phyloP scores from a whole-genome alignment of 2,113 vertebrate genomes.

The Hippoglossus stenolepis region DNA sequence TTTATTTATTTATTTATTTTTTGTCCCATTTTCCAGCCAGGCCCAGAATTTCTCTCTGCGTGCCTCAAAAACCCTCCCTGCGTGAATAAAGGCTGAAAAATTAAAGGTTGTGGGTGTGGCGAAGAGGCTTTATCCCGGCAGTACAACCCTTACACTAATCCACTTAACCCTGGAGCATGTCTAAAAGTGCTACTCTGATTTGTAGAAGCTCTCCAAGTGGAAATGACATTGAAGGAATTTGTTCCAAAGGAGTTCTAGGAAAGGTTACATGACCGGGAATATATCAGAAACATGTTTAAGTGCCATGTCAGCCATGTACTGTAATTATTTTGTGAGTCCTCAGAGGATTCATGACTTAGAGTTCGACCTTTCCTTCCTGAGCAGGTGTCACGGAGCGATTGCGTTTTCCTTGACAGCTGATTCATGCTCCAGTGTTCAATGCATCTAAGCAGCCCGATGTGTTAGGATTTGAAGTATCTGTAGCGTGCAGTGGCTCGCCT shows the following conservation, averaged over 20 bases:
- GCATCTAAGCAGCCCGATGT: conserved; percentile 17
- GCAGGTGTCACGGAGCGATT: conserved; percentile 41
- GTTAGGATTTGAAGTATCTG: not conserved
- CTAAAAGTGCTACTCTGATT: conserved; percentile 10
- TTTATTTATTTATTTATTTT: not conserved
- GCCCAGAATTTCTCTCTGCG: conserved; percentile 11
- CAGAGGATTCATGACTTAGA: conserved; percentile 8
- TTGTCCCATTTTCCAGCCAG: conserved; percentile 6
- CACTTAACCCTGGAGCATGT: conserved; percentile 35
- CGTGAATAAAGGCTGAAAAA: conserved; percentile 49
- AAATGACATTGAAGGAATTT: conserved; percentile 12
- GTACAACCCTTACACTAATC: conserved; percentile 21
- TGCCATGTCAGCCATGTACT: conserved; percentile 5
- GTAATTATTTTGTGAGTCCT: conserved; percentile 35
- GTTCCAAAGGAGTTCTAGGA: conserved; percentile 26
- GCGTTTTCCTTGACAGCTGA: conserved; percentile 46
- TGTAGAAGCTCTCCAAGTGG: conserved; percentile 12
- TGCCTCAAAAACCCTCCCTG: conserved; percentile 24
- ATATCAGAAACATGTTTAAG: conserved; percentile 11
- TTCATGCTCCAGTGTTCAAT: conserved; percentile 36
- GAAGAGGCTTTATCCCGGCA: conserved; percentile 17
- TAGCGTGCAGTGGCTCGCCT: conserved; percentile 34
- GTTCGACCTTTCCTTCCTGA: conserved; percentile 12
- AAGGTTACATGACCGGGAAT: conserved; percentile 1
- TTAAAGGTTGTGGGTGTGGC: conserved; percentile 43